Evolutionary conservation across 2,113 vertebrate species (phyloP), one percentile per base, ranked within the genome.

Genomic region (Microtus oregoni): DNA sequence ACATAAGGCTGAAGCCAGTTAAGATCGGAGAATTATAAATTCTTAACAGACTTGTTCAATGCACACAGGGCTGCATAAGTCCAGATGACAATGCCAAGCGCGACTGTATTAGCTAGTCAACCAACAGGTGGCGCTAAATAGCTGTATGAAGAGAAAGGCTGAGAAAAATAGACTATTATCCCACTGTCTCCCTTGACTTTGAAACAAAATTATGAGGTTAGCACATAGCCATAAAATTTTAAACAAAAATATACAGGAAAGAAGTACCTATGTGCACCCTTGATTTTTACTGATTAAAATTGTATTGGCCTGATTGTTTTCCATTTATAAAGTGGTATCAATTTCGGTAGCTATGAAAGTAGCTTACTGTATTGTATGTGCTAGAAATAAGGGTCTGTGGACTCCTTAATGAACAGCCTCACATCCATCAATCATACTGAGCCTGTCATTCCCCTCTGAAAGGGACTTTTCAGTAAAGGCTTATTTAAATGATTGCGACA

Each of bases 101-200:
- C 3, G 0, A 67, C 44, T 87, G 75, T 44, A 89, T 9, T 30
- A 94, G 22, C 68, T 38, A 10, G 77, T 95, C 85, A 70, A 50
- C 89, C 98, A 96, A 90, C 63, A 98, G 98, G 90, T 98, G 98
- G 98, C 98, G 93, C 97, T 70, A 97, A 50, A 95, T 87, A 96
- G 70, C 94, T 11, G 41, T n/a, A n/a, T 67, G 83, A 28, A 55
- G 52, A 38, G 86, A 78, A 72, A 55, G 20, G 44, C n/a, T 0
- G 6, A 24, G 47, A 0, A 17, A 79, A 58, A 58, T 20, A 58
- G 55, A 20, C 17, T 58, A 1, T 7, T 7, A 52, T 5, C 4
- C 41, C 3, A 15, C 5, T 1, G 4, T 22, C 38, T 4, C 55
- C 5, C 0, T 67, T 75, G 32, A 35, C 58, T 82, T 63, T 76